Evolutionary conservation across 2,113 vertebrate genomes (phyloP), one percentile per base, ranked within the genome.

Genomic region (Podarcis cretensis): DNA sequence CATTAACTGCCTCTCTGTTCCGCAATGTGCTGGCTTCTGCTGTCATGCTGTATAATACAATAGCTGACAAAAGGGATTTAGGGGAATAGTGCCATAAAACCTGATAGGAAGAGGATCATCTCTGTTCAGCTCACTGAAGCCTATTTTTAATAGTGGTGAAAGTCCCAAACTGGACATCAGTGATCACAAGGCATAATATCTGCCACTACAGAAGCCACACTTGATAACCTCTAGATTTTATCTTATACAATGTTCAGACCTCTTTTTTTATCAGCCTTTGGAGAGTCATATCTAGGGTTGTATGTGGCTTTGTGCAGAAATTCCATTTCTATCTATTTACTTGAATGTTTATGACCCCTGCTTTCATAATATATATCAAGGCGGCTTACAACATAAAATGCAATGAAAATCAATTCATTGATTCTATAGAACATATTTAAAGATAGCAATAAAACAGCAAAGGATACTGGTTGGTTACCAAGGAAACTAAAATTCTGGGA

Each of bases 51-150:
- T 77, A 66, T 43, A 66, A 78, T 77, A 78, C 75, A 77, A 85
- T 23, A 86, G 84, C 57, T 86, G 74, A 43, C 74, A 66, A 78
- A 78, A 68, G 18, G 27, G 59, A 78, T 77, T 86, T 63, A 23
- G 16, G 27, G 20, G 59, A 79, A 78, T 32, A 14, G 63, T 68
- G 63, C 37, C 27, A 32, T 68, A 48, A 86, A 78, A 86, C 4
- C 37, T 79, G 85, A 78, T 43, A 86, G 85, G 3, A 86, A 43
- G 57, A 40, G 35, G 30, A 86, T 86, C 27, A 78, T 79, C 59
- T 86, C 27, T 68, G 3, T 32, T n/a, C 37, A 68, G 16, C 30
- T 86, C 37, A 43, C 35, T 79, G 75, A 86, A 86, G 37, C 75
- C 75, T 32, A 25, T 66, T 79, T 66, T 78, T 86, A 78, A 86